Percentiles rank a stretch among this genome's conserved stretches.
phyloP scores from a whole-genome alignment of 2,797 vertebrate genomes.

The Alauda arvensis region DNA sequence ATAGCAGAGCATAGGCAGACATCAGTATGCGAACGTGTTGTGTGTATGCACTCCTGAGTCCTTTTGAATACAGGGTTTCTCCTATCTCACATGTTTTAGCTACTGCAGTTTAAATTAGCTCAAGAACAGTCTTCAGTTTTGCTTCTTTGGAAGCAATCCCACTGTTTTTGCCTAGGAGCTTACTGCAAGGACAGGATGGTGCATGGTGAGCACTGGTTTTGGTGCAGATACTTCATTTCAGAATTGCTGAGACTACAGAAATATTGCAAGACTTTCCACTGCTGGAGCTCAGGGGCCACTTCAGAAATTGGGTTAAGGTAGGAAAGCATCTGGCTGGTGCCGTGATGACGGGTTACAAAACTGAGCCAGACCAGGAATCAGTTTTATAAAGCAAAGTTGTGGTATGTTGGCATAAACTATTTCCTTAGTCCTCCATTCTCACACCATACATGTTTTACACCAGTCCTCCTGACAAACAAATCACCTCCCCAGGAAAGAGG shows the following conservation, averaged over 20 bases:
- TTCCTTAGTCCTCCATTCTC: background rate
- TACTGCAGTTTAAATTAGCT: background rate
- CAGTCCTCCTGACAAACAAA: background rate
- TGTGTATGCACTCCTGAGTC: background rate
- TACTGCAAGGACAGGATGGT: background rate
- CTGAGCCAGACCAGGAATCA: background rate
- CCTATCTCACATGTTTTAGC: accelerated
- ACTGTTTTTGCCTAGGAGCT: background rate
- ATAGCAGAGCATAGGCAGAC: background rate
- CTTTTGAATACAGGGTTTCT: background rate
- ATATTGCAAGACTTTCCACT: background rate
- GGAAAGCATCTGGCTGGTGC: background rate
- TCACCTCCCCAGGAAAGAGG: background rate
- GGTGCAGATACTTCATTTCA: background rate
- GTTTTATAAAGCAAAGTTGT: background rate
- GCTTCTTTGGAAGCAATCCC: background rate
- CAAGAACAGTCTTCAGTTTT: background rate
- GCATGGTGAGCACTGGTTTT: background rate
- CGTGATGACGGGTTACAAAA: background rate
- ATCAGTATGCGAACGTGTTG: background rate
- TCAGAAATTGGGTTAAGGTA: background rate
- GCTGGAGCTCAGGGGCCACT: background rate
- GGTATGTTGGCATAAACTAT: background rate
- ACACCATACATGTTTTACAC: background rate
- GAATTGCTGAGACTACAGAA: background rate